These are phyloP conservation scores for Urosaurus nigricauda DNA, from an alignment of 2,797 vertebrate species.

Conservation along the genomic window DNA sequence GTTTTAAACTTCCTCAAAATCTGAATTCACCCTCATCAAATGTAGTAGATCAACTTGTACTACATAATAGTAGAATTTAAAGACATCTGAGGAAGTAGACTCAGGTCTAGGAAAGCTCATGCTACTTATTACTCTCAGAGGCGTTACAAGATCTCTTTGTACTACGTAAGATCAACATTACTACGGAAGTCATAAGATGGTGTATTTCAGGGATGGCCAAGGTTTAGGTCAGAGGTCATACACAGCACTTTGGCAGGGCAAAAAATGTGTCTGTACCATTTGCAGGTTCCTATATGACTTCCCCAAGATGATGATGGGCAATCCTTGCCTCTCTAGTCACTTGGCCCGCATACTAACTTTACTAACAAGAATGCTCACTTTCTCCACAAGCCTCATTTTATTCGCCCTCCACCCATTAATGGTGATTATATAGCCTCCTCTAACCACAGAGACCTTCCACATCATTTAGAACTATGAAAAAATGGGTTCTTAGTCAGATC, in stretches of 20 bases:
- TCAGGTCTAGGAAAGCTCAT: too few relatives aligned
- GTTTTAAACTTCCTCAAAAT: background rate
- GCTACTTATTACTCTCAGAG: too few relatives aligned
- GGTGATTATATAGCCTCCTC: too few relatives aligned
- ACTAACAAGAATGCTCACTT: background rate
- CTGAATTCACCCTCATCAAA: background rate
- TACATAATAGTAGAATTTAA: too few relatives aligned
- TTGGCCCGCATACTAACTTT: background rate
- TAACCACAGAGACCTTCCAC: too few relatives aligned
- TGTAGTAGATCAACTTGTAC: background rate
- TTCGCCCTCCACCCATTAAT: too few relatives aligned
- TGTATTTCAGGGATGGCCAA: background rate
- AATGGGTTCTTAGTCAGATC: too few relatives aligned
- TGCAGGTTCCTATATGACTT: background rate
- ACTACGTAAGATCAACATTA: too few relatives aligned
- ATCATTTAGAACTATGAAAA: too few relatives aligned
- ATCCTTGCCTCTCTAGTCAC: background rate
- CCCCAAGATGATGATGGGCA: background rate
- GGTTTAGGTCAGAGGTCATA: background rate
- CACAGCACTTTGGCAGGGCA: background rate
- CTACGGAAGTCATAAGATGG: background rate
- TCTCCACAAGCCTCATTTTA: background rate
- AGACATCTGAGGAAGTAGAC: too few relatives aligned
- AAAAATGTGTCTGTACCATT: background rate
- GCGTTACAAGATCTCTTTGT: too few relatives aligned